These are phyloP conservation scores for Aradus depressus DNA, from an alignment of 2,888 invertebrate species.

Conservation along the genomic window DNA sequence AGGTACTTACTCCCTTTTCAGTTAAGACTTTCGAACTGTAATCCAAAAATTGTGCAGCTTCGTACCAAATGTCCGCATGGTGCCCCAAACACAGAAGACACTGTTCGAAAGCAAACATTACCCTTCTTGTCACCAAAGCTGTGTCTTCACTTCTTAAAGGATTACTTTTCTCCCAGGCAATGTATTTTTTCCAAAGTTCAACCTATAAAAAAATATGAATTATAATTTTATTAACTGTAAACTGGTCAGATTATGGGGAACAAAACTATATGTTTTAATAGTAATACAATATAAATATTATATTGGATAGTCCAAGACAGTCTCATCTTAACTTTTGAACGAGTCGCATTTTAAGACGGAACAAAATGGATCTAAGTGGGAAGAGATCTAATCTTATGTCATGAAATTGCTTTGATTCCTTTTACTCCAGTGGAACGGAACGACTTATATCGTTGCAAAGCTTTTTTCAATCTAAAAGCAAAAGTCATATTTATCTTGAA, in stretches of 20 bases:
- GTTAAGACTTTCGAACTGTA: conserved; percentile 84
- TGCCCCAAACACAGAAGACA: conserved; percentile 91
- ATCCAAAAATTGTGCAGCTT: conserved; percentile 94
- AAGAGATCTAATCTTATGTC: too few relatives aligned
- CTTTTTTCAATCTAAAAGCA: too few relatives aligned
- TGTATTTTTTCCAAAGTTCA: conserved; percentile 97
- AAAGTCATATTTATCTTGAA: too few relatives aligned
- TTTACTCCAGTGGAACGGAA: too few relatives aligned
- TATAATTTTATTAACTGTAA: not conserved
- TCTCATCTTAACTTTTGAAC: too few relatives aligned
- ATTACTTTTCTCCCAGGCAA: conserved; percentile 93
- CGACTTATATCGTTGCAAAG: too few relatives aligned
- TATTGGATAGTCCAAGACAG: too few relatives aligned
- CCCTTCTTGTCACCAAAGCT: conserved; percentile 79
- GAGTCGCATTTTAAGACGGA: too few relatives aligned
- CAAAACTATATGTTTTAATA: too few relatives aligned
- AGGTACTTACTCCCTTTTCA: conserved; percentile 73
- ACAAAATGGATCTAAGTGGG: too few relatives aligned
- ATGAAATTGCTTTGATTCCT: too few relatives aligned
- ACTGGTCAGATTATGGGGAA: not conserved
- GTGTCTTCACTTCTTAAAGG: conserved; percentile 94
- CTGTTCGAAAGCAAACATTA: conserved; percentile 98
- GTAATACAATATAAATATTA: too few relatives aligned
- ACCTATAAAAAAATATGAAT: conserved; percentile 47
- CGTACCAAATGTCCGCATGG: conserved; percentile 98